These are phyloP conservation scores for Zaprionus davidi DNA, from an alignment of 1,140 invertebrate species.

Conservation along the genomic window DNA sequence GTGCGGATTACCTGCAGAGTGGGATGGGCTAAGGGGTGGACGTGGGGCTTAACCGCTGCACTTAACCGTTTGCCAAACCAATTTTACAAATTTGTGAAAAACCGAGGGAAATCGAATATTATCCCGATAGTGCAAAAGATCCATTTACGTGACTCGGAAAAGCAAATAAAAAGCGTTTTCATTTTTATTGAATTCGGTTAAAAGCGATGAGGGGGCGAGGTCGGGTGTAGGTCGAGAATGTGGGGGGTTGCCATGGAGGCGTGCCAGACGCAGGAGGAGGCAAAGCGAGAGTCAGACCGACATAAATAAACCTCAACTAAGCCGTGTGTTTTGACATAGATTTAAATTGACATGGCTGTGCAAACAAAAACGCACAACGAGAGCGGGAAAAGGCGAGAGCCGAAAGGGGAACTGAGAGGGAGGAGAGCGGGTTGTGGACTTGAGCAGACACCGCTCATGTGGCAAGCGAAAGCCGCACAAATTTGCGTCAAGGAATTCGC, in stretches of 20 bases:
- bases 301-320: constrained; percentile 82
- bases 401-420: too few relatives aligned
- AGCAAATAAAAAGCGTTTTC: constrained; percentile 67
- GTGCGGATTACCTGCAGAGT: neutral
- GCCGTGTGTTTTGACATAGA: constrained; percentile 82
- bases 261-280: neutral
- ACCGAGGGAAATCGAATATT: constrained; percentile 62
- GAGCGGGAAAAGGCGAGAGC: constrained; percentile 13
- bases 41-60: constrained; percentile 10
- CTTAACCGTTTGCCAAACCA: constrained; percentile 53
- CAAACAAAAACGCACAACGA: constrained; percentile 61
- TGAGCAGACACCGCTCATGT: constrained; percentile 53
- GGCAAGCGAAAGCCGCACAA: constrained; percentile 56
- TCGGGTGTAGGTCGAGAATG: too few relatives aligned
- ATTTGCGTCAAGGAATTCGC: constrained; percentile 61
- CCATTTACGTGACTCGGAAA: constrained; percentile 73
- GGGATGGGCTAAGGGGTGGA: neutral
- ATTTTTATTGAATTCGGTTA: constrained; percentile 74
- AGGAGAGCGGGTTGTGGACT: neutral
- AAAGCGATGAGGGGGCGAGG: constrained; percentile 7
- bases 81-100: constrained; percentile 54
- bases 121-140: constrained; percentile 69
- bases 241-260: constrained; percentile 5
- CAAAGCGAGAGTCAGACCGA: constrained; percentile 47
- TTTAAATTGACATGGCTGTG: constrained; percentile 78